Percentiles rank a stretch among this genome's conserved stretches.
phyloP scores from a whole-genome alignment of 2,113 vertebrate species.

The Sclerurus mexicanus region DNA sequence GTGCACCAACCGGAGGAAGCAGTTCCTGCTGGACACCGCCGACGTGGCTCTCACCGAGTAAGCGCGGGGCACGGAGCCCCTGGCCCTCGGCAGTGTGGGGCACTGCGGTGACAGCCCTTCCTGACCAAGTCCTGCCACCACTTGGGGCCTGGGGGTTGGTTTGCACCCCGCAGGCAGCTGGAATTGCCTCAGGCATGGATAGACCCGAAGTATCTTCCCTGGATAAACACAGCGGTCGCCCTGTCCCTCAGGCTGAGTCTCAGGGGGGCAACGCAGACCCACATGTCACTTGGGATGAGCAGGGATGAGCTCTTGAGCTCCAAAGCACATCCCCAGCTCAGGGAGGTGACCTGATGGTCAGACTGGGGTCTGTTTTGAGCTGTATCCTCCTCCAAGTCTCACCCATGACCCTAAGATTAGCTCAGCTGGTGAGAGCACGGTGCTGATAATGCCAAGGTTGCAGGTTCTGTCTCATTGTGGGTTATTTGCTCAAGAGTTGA shows the following conservation, averaged over 20 bases:
- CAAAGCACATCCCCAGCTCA: neutral
- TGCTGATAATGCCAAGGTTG: neutral
- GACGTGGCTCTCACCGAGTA: conserved; percentile 88
- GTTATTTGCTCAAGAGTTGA: neutral
- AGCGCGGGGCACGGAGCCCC: conserved; percentile 13
- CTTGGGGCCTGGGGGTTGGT: neutral
- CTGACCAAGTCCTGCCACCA: neutral
- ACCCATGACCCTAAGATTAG: accelerated
- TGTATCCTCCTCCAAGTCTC: neutral
- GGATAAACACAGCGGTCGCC: neutral
- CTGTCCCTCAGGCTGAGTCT: neutral
- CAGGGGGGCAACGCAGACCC: accelerated
- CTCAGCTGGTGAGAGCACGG: neutral
- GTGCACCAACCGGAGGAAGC: conserved; percentile 92
- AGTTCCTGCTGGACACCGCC: conserved; percentile 91
- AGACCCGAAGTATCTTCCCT: neutral
- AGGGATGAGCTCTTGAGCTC: neutral
- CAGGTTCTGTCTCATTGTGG: neutral
- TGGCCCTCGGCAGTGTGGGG: neutral
- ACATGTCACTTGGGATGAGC: accelerated
- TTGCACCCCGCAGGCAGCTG: neutral
- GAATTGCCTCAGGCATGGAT: neutral
- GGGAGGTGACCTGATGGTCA: neutral
- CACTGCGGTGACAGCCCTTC: neutral
- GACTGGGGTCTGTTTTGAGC: neutral